Evolutionary conservation across 2,888 invertebrate species (phyloP), one percentile per base, ranked within the genome.

Genomic region (Eudasyphora cyanicolor): DNA sequence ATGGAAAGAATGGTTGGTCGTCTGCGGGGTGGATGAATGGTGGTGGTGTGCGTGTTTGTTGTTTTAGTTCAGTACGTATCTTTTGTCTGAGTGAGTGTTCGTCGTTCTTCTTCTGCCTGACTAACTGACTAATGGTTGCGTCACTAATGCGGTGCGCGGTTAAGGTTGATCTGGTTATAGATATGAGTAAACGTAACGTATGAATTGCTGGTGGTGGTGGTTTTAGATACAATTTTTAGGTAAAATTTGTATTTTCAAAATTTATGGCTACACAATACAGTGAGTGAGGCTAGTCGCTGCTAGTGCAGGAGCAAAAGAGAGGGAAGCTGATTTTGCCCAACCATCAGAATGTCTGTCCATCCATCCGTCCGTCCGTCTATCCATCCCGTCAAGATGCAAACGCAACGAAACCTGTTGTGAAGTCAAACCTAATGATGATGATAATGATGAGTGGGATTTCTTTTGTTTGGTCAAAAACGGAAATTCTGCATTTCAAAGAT

Each of bases 381-480:
- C 10, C 19, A 35, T 62, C 10, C 19, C 2, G 6, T 14, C 64
- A 17, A 62, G 51, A 45, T 76, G n/a, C n/a, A n/a, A n/a, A n/a
- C n/a, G n/a, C n/a, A n/a, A 74, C 32, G 70, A 81, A 84, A 84
- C 84, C 84, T 84, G 84, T 84, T 84, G 84, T 84, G 84, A 79
- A 78, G 84, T 81, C 84, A 84, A 42, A 57, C n/a, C 84, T 84
- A 84, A 84, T 84, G 81, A 84, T 81, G 77, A 75, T 67, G 71
- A 79, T 84, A 81, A 81, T 84, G 78, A 84, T 79, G 81, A 81
- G 84, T 84, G 81, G 84, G 84, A 82, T 86, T 76, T 82, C 64
- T 84, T 82, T 42, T 76, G 19, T 32, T 54, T 78, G n/a, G 67
- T 71, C 21, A 14, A 62, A 76, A 76, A 62, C 76, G 67, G 67